Evolutionary conservation across 1,140 invertebrate genomes (phyloP), one percentile per base, ranked within the genome.

Genomic region (Melipona quadrifasciata): DNA sequence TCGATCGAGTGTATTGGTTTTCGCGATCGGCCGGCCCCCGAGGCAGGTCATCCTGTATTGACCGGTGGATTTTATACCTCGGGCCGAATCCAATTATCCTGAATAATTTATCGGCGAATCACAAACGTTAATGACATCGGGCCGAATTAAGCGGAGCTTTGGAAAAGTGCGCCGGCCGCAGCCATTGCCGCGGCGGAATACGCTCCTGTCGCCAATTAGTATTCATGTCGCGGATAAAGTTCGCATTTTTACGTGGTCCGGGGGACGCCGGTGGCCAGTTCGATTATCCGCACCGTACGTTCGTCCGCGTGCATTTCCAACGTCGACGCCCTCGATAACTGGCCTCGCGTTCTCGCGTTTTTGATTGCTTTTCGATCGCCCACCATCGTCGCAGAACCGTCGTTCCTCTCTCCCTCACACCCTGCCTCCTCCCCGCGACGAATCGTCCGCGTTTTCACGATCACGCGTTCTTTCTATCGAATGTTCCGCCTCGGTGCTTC

Each of bases 31-130:
- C 39, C 58, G 24, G 57, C 58, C 34, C 64, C n/a, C 51, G 16
- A 17, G 67, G 21, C 19, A 53, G 58, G 74, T 61, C 73, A 21
- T 70, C 34, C 81, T 86, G 87, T 85, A 88, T 89, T 86, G 88
- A 74, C 83, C 78, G 72, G 86, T 75, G 87, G 80, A 92, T 91
- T 92, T 92, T 91, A 90, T 90, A 86, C 87, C 64, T 65, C 65
- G 71, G 55, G 78, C 77, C 71, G 86, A 90, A 91, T 90, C 89
- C 90, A 91, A 91, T 92, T 91, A 91, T 78, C 75, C 82, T 80
- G 91, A 91, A 92, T 92, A 90, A 92, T 91, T 92, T 90, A 91
- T 90, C 82, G 90, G 53, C 80, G 88, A 91, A 91, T 91, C 90
- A 84, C 85, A 89, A 85, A 91, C 90, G 84, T 87, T 91, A 91